Percentiles rank a stretch among this genome's conserved stretches.
Evolutionary conservation across 1,140 invertebrate species (phyloP).

Genomic region (Pollicipes pollicipes): DNA sequence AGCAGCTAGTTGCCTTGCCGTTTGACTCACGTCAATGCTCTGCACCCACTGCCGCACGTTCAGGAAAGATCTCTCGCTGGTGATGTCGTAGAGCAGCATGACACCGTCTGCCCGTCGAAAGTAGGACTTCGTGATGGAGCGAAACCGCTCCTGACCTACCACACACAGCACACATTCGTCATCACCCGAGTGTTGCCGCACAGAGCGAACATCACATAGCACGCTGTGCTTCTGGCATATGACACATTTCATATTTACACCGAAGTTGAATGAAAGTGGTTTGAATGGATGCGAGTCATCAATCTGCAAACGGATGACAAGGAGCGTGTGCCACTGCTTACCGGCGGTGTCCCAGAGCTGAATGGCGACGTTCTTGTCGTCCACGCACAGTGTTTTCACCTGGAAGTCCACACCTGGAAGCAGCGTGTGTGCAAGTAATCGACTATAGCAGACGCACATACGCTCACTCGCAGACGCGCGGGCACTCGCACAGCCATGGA

Average conservation of each 20-base stretch:
- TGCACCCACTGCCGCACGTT: slow-evolving; percentile 45
- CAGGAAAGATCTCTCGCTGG: slow-evolving; percentile 40
- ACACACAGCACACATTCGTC: not conserved
- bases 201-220: too few species aligned
- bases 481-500: too few species aligned
- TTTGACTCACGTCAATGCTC: slow-evolving; percentile 33
- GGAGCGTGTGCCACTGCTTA: slow-evolving; percentile 11
- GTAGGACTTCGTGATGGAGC: slow-evolving; percentile 48
- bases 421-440: not conserved
- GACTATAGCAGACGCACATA: too few species aligned
- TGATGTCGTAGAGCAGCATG: slow-evolving; percentile 46
- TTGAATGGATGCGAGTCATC: too few species aligned
- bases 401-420: slow-evolving; percentile 44
- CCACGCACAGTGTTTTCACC: slow-evolving; percentile 40
- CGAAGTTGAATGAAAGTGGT: too few species aligned
- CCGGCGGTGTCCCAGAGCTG: slow-evolving; percentile 48
- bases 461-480: too few species aligned
- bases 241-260: too few species aligned
- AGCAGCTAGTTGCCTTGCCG: too few species aligned
- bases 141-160: slow-evolving; percentile 35
- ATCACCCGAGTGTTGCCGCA: not conserved
- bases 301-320: too few species aligned
- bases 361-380: slow-evolving; percentile 38
- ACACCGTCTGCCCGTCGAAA: slow-evolving; percentile 50
- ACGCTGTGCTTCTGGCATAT: too few species aligned